phyloP scores from a whole-genome alignment of 2,888 invertebrate genomes.

The Mactromeris polynyma region DNA sequence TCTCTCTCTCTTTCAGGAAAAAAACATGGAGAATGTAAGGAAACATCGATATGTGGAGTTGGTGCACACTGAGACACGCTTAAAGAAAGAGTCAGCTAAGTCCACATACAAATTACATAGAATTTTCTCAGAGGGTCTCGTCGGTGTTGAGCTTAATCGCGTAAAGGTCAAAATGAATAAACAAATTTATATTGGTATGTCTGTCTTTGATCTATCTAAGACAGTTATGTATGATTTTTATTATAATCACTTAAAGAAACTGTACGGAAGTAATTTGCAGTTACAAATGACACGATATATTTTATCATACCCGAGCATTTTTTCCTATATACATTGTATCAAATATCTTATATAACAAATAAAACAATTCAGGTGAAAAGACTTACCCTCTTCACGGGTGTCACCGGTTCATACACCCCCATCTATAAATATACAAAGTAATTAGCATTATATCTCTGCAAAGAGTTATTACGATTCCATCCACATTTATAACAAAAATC shows the following conservation, averaged over 20 bases:
- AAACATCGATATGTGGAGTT: slow-evolving; percentile 83
- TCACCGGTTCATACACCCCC: no score
- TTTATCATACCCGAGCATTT: no score
- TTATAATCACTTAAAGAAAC: slow-evolving; percentile 81
- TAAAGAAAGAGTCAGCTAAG: slow-evolving; percentile 35
- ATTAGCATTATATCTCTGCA: no score
- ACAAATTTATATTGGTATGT: slow-evolving; percentile 86
- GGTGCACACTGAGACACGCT: slow-evolving; percentile 24
- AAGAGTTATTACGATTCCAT: no score
- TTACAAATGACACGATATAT: slow-evolving; percentile 52
- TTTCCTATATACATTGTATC: no score
- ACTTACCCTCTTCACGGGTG: no score
- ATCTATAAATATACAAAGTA: no score
- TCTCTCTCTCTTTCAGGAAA: no score
- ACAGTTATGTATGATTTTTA: slow-evolving; percentile 85
- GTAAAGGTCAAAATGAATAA: slow-evolving; percentile 70
- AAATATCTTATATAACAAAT: no score
- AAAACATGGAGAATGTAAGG: slow-evolving; percentile 87
- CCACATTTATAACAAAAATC: no score
- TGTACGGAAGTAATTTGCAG: slow-evolving; percentile 69
- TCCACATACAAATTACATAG: slow-evolving; percentile 24
- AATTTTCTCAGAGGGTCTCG: slow-evolving; percentile 81
- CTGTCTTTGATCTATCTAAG: slow-evolving; percentile 87
- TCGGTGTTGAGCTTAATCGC: slow-evolving; percentile 84
- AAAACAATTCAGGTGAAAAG: no score